Conservation (phyloP, 30 jellyfish, hydroid and myxozoan genomes). For the Sanderia malayensis region DNA sequence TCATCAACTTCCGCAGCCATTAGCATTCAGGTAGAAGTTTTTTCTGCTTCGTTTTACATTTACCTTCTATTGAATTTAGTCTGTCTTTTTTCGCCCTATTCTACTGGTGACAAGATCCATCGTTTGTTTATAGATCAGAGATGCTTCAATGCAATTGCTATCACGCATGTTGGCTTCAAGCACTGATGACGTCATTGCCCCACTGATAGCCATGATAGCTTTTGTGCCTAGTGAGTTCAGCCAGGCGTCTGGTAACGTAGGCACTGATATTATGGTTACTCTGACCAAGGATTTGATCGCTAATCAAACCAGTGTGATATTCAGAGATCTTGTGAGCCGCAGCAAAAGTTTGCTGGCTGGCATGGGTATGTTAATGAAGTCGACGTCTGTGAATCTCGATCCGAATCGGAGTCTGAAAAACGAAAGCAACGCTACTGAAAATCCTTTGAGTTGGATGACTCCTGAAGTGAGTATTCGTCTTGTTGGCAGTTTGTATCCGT, state of each 20-base stretch:
- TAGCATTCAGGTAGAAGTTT: too few relatives aligned
- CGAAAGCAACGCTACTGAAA: constrained; percentile 20
- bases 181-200: constrained; percentile 47
- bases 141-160: constrained; percentile 12
- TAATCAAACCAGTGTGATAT: background rate
- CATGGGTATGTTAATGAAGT: constrained; percentile 42
- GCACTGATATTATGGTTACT: constrained; percentile 1
- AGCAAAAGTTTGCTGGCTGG: constrained; percentile 33
- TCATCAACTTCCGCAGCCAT: background rate
- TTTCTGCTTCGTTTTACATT: too few relatives aligned
- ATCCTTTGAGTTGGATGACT: constrained; percentile 19
- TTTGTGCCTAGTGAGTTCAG: constrained; percentile 26
- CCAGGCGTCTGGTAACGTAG: constrained; percentile 27
- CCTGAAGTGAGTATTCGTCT: constrained; percentile 18
- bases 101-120: background rate
- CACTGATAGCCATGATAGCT: constrained; percentile 30
- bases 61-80: too few relatives aligned
- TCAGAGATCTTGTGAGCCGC: constrained; percentile 27
- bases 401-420: constrained; percentile 16
- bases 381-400: constrained; percentile 38
- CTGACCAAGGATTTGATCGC: constrained; percentile 4
- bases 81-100: background rate
- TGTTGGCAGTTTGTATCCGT: too few relatives aligned
- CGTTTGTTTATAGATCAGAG: constrained; percentile 12
- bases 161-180: constrained; percentile 19